Percentiles rank a stretch among this genome's conserved stretches.
These are phyloP conservation scores for Lontra canadensis DNA, from an alignment of 2,113 vertebrate genomes.

Conservation along the genomic window DNA sequence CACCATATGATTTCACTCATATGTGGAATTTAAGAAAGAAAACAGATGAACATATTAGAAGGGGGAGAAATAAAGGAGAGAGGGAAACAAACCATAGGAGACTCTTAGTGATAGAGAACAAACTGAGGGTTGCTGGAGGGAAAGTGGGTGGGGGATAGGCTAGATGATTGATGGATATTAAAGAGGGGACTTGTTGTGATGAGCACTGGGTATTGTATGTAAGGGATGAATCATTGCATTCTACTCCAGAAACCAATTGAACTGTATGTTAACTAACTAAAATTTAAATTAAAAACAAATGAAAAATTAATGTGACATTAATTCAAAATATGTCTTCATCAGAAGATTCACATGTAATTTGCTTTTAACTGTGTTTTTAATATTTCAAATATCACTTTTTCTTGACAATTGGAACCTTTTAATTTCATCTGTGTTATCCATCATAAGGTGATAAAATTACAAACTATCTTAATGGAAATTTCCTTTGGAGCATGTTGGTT, in stretches of 20 bases:
- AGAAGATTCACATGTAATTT: neutral
- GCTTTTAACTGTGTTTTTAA: neutral
- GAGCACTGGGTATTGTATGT: neutral
- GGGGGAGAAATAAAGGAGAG: too few relatives aligned
- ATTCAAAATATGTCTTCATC: neutral
- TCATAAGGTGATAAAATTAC: slow-evolving; percentile 10
- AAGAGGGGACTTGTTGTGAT: neutral
- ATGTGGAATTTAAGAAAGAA: too few relatives aligned
- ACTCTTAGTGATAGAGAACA: neutral
- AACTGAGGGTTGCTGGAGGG: neutral
- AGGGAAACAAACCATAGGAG: neutral
- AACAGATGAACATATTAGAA: too few relatives aligned
- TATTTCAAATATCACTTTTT: neutral
- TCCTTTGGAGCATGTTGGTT: neutral
- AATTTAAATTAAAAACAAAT: neutral
- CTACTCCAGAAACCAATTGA: neutral
- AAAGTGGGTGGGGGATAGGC: neutral
- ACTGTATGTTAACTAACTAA: neutral
- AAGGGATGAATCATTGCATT: neutral
- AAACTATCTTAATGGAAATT: neutral
- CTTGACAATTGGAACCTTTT: neutral
- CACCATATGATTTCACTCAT: too few relatives aligned
- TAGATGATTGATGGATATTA: neutral
- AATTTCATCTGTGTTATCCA: neutral
- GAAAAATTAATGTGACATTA: neutral